phyloP scores from a whole-genome alignment of 2,888 invertebrate species.

The Ochlodes sylvanus region DNA sequence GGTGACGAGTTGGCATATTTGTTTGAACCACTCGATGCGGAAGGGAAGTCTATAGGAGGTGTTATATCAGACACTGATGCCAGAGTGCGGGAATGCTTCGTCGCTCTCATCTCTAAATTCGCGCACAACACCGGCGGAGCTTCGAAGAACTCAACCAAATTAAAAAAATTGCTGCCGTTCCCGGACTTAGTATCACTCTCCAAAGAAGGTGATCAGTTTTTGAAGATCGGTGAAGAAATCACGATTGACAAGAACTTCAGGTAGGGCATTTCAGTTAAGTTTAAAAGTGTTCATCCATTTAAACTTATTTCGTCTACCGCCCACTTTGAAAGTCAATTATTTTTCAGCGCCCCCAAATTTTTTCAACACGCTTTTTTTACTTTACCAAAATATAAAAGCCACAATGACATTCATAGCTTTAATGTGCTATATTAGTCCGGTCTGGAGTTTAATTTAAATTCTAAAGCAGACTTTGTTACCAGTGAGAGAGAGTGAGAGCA shows the following conservation, averaged over 20 bases:
- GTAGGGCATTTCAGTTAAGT: constrained; percentile 47
- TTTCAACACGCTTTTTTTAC: no score
- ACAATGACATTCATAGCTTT: no score
- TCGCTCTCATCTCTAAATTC: constrained; percentile 88
- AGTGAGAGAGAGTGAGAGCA: no score
- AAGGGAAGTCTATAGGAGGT: constrained; percentile 81
- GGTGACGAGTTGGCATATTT: constrained; percentile 90
- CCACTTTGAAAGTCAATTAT: no score
- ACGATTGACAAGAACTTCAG: constrained; percentile 70
- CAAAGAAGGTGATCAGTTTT: constrained; percentile 62
- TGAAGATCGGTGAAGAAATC: constrained; percentile 63
- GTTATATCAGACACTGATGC: constrained; percentile 82
- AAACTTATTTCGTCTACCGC: no score
- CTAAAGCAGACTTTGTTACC: no score
- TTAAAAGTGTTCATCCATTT: no score
- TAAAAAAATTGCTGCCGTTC: constrained; percentile 41
- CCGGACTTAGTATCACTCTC: constrained; percentile 55
- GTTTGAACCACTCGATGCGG: constrained; percentile 87
- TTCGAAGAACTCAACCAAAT: constrained; percentile 47
- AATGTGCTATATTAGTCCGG: no score
- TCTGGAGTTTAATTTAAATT: no score
- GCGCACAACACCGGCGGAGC: constrained; percentile 71
- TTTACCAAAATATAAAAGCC: no score
- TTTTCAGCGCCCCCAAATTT: no score
- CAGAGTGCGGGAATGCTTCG: constrained; percentile 87